Evolutionary conservation across 92 coral and sea anemone genomes (phyloP), one percentile per base, ranked within the genome.

Genomic region (Zoanthus sansibaricus): DNA sequence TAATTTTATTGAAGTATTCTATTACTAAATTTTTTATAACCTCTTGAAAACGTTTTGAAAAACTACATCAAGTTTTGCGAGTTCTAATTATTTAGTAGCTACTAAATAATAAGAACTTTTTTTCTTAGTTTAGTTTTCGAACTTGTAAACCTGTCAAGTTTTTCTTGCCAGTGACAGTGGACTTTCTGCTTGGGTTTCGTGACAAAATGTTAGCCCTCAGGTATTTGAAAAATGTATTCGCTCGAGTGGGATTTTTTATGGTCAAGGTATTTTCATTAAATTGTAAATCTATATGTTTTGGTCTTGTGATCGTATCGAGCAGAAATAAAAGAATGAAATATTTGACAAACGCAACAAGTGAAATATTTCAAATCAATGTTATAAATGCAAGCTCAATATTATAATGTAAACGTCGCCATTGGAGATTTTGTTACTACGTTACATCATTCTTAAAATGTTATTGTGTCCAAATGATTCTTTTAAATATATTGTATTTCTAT

Each of bases 381-480:
- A 1, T 14, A 69, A 61, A 9, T 67, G 72, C 13, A n/a, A 67
- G 72, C 17, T 30, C 74, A 69, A 69, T 69, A 69, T 69, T 69
- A 69, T 69, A 69, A 69, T 11, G 10, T 69, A 69, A 32, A 69
- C 74, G 74, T 69, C 74, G 74, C 74, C 46, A 69, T 69, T 69
- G 74, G 74, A 69, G 74, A 69, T 30, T 62, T 62, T 9, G 25
- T 7, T 4, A 13, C 6, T 5, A 47, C 74, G n/a, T 69, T 69
- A 69, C 74, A 69, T 69, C 33, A 69, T 33, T 69, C 32, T 69
- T 4, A 30, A 25, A 32, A 8, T 69, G 74, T 31, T 69, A 69
- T 62, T 62, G 69, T 16, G 46, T 69, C 46, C 10, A 1, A 48
- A 5, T 54, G 15, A 20, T 18, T 20, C 1, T 76, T 76, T 76